These are phyloP conservation scores for Crotalus helleri DNA, from an alignment of 2,113 vertebrate genomes.

Conservation along the genomic window DNA sequence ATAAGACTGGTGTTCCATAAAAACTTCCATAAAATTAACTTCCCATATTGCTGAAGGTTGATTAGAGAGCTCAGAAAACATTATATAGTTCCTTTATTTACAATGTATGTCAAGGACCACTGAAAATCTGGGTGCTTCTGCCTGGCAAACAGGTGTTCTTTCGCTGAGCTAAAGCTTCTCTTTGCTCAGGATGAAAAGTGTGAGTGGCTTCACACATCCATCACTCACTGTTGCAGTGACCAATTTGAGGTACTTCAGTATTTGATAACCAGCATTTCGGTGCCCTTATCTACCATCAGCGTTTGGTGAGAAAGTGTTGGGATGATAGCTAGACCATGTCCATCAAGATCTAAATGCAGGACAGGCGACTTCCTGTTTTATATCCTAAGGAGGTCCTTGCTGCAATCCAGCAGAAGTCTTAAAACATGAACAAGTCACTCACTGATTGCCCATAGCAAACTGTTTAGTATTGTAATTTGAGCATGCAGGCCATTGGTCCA, in stretches of 20 bases:
- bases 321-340: not conserved
- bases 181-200: not conserved
- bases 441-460: not conserved
- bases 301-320: not conserved
- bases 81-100: not conserved
- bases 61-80: not conserved
- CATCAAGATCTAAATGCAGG: not conserved
- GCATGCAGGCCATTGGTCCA: not conserved
- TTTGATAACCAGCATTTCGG: not conserved
- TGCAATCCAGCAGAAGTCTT: not conserved
- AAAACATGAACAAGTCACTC: not conserved
- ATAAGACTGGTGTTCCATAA: not conserved
- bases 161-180: not conserved
- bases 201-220: not conserved
- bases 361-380: not conserved
- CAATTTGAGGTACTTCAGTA: not conserved
- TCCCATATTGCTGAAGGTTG: not conserved
- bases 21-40: not conserved
- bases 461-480: not conserved
- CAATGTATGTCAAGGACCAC: not conserved
- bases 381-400: not conserved
- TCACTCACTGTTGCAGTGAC: not conserved
- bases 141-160: not conserved
- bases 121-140: not conserved
- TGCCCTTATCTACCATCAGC: not conserved